Base-by-base conservation (phyloP, 2,797 vertebrate species). In the Synaphobranchus kaupii region DNA sequence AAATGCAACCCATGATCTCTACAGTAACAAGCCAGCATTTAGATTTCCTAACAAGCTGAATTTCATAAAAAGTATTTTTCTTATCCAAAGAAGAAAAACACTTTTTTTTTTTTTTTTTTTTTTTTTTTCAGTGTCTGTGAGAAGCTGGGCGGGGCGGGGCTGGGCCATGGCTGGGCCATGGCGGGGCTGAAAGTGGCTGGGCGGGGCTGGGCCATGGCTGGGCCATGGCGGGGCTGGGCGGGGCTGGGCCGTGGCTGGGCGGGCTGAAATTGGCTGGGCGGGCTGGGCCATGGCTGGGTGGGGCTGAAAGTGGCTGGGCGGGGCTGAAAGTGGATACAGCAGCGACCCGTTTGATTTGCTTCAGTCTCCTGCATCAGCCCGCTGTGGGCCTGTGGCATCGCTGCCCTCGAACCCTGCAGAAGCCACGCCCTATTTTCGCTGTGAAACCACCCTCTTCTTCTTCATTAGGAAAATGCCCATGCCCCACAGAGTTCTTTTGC, bases 41-140 rank as follows among this genome's bases (percentile, higher is more conserved):
- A 48, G 60, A 90, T 87, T 84, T 87, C 86, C 85, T 86, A 48
- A 81, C 85, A 88, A 82, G 63, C 28, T 84, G 28, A 84, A 90
- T 54, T 88, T 88, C 34, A 82, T 66, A 48, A 84, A 84, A 87
- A 85, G 15, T 39, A 4, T 78, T 78, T 78, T 80, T 86, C 50
- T 85, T 90, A 54, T 56, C 66, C 84, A 48, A 71, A 76, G 86
- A 85, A 84, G 78, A 87, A 58, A 60, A 86, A 28, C 31, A 90
- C 63, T 50, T 1, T 56, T n/a, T 0, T 5, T 52, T 25, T 56
- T 2, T 83, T 3, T 56, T 6, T 52, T 3, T 50, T 50, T 50
- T 3, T 50, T 50, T 50, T 8, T 50, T 25, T 60, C 31, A 17
- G 50, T 52, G 81, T 56, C 52, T 84, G 4, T 39, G 31, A 84